Evolutionary conservation across 2,113 vertebrate species (phyloP).

Genomic region (Nerophis lumbriciformis): DNA sequence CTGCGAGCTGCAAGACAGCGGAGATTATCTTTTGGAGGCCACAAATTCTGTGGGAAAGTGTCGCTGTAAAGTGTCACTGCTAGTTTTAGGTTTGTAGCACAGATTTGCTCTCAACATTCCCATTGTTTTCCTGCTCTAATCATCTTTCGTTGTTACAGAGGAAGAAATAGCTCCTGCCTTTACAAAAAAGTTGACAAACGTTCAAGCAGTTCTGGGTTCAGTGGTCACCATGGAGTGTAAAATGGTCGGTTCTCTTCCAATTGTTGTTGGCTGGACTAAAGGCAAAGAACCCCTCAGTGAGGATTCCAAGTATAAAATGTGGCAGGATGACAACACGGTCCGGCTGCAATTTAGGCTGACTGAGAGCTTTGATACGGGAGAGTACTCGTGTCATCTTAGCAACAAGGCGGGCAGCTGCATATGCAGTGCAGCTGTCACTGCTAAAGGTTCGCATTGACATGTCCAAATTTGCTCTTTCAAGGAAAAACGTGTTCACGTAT

Average conservation of each 20-base stretch:
- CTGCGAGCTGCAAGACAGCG: slow-evolving; percentile 78
- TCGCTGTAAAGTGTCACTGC: slow-evolving; percentile 78
- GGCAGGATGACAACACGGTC: slow-evolving; percentile 75
- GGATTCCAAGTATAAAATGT: slow-evolving; percentile 78
- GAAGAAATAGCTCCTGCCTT: slow-evolving; percentile 84
- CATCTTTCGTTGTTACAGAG: slow-evolving; percentile 73
- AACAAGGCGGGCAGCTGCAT: slow-evolving; percentile 82
- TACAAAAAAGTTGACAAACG: slow-evolving; percentile 81
- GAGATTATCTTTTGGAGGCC: slow-evolving; percentile 82
- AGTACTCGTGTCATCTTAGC: slow-evolving; percentile 82
- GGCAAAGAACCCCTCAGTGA: slow-evolving; percentile 79
- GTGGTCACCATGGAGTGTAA: slow-evolving; percentile 83
- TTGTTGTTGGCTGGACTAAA: slow-evolving; percentile 85
- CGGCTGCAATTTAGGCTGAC: slow-evolving; percentile 77
- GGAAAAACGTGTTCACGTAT: slow-evolving; percentile 20
- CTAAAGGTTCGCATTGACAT: slow-evolving; percentile 81
- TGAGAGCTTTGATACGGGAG: slow-evolving; percentile 80
- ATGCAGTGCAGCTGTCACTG: slow-evolving; percentile 82
- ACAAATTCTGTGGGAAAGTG: slow-evolving; percentile 83
- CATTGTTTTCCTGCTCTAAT: slow-evolving; percentile 12
- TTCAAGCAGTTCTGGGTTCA: slow-evolving; percentile 80
- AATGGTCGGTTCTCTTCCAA: slow-evolving; percentile 83
- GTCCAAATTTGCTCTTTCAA: neutral
- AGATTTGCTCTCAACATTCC: neutral
- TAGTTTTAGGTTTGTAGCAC: slow-evolving; percentile 82